phyloP scores from a whole-genome alignment of 2,888 invertebrate species.

The Brachyptera putata region DNA sequence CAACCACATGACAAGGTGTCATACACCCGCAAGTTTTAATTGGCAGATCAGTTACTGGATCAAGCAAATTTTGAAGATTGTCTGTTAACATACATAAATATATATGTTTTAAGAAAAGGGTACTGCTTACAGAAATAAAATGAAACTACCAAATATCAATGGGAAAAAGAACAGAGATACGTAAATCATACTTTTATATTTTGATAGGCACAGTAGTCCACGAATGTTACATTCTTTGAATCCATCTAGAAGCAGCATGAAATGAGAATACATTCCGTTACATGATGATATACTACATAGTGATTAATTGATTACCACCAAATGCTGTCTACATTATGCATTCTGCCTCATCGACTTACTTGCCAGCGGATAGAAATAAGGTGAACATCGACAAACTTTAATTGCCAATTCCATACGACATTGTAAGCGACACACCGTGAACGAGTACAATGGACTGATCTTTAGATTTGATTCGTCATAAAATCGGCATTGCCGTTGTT shows the following conservation, averaged over 20 bases:
- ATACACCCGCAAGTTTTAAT: conserved; percentile 1
- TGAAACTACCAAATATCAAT: background rate
- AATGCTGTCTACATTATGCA: too few relatives aligned
- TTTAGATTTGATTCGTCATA: conserved; percentile 61
- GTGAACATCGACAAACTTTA: conserved; percentile 64
- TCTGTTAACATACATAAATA: too few relatives aligned
- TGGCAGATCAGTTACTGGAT: background rate
- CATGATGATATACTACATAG: too few relatives aligned
- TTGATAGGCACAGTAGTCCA: conserved; percentile 9
- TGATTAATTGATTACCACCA: too few relatives aligned
- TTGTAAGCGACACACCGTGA: conserved; percentile 68
- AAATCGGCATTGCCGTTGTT: conserved; percentile 43
- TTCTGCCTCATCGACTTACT: too few relatives aligned
- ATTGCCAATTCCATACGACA: conserved; percentile 64
- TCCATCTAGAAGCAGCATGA: conserved; percentile 7
- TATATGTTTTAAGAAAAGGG: too few relatives aligned
- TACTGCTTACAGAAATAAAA: background rate
- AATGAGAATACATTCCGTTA: too few relatives aligned
- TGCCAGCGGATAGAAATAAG: conserved; percentile 59
- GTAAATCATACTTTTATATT: conserved; percentile 3
- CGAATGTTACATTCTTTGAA: background rate
- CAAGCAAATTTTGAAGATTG: background rate
- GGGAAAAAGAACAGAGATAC: background rate
- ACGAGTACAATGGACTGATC: conserved; percentile 60
- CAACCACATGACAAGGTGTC: background rate